Evolutionary conservation across 1,140 invertebrate genomes (phyloP), one percentile per base, ranked within the genome.

Genomic region (Diorhabda elongata): DNA sequence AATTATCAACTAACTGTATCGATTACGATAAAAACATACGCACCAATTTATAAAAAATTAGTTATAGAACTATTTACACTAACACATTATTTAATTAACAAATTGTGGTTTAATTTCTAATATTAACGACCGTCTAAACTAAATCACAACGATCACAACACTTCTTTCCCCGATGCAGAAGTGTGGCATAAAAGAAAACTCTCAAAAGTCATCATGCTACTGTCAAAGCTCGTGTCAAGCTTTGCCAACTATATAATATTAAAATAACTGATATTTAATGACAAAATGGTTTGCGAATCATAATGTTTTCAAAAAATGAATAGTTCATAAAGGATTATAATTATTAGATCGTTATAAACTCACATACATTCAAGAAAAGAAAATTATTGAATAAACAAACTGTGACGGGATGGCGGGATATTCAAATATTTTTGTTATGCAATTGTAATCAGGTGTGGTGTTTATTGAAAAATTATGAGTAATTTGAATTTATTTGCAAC

Each of bases 401-500:
- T 26, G 26, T 26, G 26, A 26, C 1, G 26, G 26, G 26, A 26
- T 26, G 26, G 26, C 26, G 26, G 26, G 26, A 26, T 26, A 26
- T 26, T 26, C 26, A 26, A 26, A 26, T 26, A 26, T 1, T 26
- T 26, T 26, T 26, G 26, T 26, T 26, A 26, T 26, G 26, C 26
- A 26, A 26, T 26, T 26, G 26, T 26, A 26, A 26, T 26, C 26
- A 26, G 26, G 26, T 26, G 26, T 26, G 26, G 26, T 26, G 26
- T 26, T 26, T 58, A 57, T 58, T 5, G 7, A 58, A 59, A 43
- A n/a, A 26, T n/a, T 41, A 44, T 67, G 66, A 41, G 42, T 26
- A 60, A 59, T 60, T 64, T 64, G 2, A 57, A 43, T 57, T 65
- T n/a, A 42, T 84, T 84, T 74, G 78, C 76, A 2, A 64, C 69